These are phyloP conservation scores for Gymnoscopelus braueri DNA, from an alignment of 2,797 vertebrate species.

Conservation along the genomic window DNA sequence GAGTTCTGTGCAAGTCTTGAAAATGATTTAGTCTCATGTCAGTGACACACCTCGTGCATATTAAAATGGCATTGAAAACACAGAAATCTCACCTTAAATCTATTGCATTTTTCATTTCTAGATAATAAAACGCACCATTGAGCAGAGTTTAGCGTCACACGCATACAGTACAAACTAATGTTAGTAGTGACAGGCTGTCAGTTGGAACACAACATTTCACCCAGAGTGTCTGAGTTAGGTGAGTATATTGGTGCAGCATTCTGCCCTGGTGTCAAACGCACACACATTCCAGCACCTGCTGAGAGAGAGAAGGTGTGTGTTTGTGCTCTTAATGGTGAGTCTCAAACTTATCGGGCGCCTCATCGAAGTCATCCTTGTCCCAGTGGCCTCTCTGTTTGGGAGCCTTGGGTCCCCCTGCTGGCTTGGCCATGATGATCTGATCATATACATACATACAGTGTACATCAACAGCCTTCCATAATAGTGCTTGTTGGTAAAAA, in stretches of 20 bases:
- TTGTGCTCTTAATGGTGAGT: slow-evolving; percentile 76
- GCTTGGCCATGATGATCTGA: slow-evolving; percentile 96
- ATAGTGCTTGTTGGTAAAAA: no score
- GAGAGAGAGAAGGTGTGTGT: slow-evolving; percentile 46
- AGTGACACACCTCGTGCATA: slow-evolving; percentile 23
- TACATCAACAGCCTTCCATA: background rate
- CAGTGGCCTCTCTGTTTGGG: slow-evolving; percentile 93
- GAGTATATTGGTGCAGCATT: slow-evolving; percentile 66
- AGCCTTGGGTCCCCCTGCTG: slow-evolving; percentile 90
- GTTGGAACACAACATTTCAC: slow-evolving; percentile 20
- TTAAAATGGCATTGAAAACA: slow-evolving; percentile 10
- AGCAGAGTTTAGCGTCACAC: slow-evolving; percentile 26
- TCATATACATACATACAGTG: slow-evolving; percentile 50
- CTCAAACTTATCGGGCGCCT: slow-evolving; percentile 87
- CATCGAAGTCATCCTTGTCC: slow-evolving; percentile 93
- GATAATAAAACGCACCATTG: background rate
- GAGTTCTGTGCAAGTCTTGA: slow-evolving; percentile 28
- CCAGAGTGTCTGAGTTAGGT: slow-evolving; percentile 35
- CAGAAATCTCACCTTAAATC: background rate
- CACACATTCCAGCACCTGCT: slow-evolving; percentile 75
- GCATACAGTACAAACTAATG: slow-evolving; percentile 8
- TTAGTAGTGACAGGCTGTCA: slow-evolving; percentile 66
- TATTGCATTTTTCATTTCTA: background rate
- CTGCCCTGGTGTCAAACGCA: slow-evolving; percentile 56
- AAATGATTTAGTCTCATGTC: slow-evolving; percentile 24